phyloP scores from a whole-genome alignment of 1,140 invertebrate genomes.

The Coptotermes formosanus region DNA sequence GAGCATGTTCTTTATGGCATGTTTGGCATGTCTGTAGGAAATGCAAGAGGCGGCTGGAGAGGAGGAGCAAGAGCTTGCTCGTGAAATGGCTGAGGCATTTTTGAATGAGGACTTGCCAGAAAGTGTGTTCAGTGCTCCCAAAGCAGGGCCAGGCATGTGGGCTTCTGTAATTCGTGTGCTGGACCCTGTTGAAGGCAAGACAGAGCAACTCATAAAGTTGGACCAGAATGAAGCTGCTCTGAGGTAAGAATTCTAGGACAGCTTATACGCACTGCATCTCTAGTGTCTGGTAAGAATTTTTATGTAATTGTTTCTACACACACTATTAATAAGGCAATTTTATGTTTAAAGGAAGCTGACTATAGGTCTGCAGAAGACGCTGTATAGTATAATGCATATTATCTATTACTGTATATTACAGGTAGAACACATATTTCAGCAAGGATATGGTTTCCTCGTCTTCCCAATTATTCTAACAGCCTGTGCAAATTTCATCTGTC shows the following conservation, averaged over 20 bases:
- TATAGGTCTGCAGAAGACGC: too few species aligned
- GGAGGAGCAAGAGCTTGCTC: slow-evolving; percentile 88
- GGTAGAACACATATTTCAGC: too few species aligned
- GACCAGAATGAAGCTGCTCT: slow-evolving; percentile 97
- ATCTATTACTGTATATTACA: too few species aligned
- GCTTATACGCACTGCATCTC: too few species aligned
- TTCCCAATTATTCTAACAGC: too few species aligned
- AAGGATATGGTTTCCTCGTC: too few species aligned
- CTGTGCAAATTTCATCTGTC: too few species aligned
- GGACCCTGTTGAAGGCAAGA: slow-evolving; percentile 83
- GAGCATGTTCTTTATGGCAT: slow-evolving; percentile 9
- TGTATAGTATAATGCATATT: too few species aligned
- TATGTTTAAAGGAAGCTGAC: too few species aligned
- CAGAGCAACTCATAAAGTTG: slow-evolving; percentile 75
- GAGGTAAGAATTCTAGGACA: slow-evolving; percentile 56
- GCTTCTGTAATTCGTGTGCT: slow-evolving; percentile 91
- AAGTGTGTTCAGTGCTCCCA: slow-evolving; percentile 90
- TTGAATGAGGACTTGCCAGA: slow-evolving; percentile 93
- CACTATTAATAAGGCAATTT: too few species aligned
- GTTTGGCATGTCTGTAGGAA: slow-evolving; percentile 62
- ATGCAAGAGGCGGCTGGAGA: slow-evolving; percentile 95
- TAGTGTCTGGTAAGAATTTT: too few species aligned
- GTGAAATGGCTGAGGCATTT: slow-evolving; percentile 96
- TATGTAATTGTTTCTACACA: too few species aligned
- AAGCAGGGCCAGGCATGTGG: slow-evolving; percentile 96